Conservation (phyloP, 2,113 vertebrate species). For the Myodes glareolus region DNA sequence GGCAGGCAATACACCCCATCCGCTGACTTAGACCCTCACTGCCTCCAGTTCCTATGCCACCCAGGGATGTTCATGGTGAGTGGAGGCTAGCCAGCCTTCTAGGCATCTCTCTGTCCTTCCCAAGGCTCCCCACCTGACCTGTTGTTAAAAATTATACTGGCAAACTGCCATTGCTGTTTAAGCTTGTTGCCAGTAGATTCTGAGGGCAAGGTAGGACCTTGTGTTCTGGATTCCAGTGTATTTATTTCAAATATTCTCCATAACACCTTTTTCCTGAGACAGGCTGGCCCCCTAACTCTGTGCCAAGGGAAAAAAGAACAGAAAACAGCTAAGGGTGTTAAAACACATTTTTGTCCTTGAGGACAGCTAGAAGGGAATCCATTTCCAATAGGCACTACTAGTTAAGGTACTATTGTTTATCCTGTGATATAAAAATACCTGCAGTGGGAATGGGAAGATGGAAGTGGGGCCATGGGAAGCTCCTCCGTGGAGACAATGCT, state of each 20-base stretch:
- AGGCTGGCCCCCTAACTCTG: neutral
- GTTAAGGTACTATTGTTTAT: neutral
- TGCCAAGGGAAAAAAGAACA: neutral
- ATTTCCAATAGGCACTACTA: neutral
- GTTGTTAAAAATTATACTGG: neutral
- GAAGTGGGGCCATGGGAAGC: no score
- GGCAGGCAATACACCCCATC: neutral
- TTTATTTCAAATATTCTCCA: neutral
- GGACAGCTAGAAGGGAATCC: neutral
- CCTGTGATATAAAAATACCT: no score
- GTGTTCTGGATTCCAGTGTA: neutral
- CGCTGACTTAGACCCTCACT: neutral
- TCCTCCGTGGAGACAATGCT: neutral
- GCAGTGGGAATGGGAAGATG: neutral
- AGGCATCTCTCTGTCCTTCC: neutral
- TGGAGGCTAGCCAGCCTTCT: neutral
- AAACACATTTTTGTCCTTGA: neutral
- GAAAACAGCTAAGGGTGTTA: neutral
- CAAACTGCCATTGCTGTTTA: neutral
- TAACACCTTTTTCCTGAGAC: neutral
- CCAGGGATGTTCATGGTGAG: neutral
- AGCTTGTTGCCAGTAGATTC: neutral
- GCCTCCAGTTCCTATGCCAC: neutral
- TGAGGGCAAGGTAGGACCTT: neutral
- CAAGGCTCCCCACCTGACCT: neutral